Evolutionary conservation across 2,797 vertebrate species (phyloP).

Genomic region (Bradypodion pumilum): DNA sequence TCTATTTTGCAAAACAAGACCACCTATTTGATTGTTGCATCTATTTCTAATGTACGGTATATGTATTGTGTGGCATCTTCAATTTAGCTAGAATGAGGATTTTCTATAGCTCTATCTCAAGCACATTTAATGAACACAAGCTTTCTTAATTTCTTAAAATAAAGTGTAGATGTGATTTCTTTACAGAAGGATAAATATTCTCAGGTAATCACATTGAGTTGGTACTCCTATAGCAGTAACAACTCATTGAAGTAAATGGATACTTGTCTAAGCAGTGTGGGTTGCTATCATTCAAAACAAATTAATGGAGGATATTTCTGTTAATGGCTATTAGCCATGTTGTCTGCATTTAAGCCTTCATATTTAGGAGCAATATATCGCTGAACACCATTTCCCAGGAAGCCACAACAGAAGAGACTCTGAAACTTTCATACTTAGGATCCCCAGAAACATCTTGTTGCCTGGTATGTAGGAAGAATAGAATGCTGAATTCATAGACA

Average conservation of each 20-base stretch:
- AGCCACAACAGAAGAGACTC: neutral
- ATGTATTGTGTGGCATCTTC: no score
- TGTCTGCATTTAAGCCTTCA: neutral
- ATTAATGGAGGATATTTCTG: neutral
- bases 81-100: no score
- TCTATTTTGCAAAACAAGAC: no score
- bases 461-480: neutral
- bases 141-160: no score
- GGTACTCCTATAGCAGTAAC: neutral
- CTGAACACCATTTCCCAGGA: neutral
- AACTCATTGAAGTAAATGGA: neutral
- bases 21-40: no score
- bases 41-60: no score
- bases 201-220: no score
- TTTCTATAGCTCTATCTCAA: no score
- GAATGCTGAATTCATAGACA: neutral
- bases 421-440: neutral
- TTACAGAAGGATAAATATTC: no score
- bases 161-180: no score
- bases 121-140: no score
- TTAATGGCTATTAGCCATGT: neutral
- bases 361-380: neutral
- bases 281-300: neutral
- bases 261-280: neutral
- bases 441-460: neutral